phyloP scores from a whole-genome alignment of 2,888 invertebrate genomes.

The Lordiphosa andalusiaca region DNA sequence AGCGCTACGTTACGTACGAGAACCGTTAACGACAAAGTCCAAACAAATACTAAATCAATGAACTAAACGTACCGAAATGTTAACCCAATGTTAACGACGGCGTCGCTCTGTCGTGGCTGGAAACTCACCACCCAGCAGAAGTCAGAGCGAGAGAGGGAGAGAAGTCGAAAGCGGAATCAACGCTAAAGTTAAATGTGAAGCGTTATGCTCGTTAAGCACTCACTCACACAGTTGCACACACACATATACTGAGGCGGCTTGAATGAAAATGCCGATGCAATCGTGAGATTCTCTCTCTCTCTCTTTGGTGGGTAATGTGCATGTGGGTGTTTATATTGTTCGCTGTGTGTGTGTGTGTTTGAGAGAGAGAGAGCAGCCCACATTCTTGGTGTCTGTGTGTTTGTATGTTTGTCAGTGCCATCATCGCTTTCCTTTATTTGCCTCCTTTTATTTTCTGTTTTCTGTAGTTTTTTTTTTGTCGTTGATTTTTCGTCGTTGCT shows the following conservation, averaged over 20 bases:
- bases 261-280: slow-evolving; percentile 78
- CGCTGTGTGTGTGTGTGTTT: slow-evolving; percentile 3
- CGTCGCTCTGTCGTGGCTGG: slow-evolving; percentile 48
- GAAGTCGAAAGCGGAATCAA: slow-evolving; percentile 63
- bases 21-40: slow-evolving; percentile 78
- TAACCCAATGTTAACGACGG: slow-evolving; percentile 18
- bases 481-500: slow-evolving; percentile 27
- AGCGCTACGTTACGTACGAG: slow-evolving; percentile 53
- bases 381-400: slow-evolving; percentile 8
- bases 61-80: slow-evolving; percentile 23
- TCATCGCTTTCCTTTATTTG: slow-evolving; percentile 67
- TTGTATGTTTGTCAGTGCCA: slow-evolving; percentile 43
- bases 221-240: slow-evolving; percentile 31
- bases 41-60: slow-evolving; percentile 79
- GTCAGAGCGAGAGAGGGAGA: slow-evolving; percentile 14
- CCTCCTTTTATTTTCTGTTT: slow-evolving; percentile 61
- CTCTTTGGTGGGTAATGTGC: slow-evolving; percentile 24
- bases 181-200: slow-evolving; percentile 66
- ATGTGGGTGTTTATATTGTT: slow-evolving; percentile 39
- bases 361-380: slow-evolving; percentile 10
- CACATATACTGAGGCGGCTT: slow-evolving; percentile 45
- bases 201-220: slow-evolving; percentile 22
- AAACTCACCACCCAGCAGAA: slow-evolving; percentile 47
- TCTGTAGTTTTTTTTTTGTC: slow-evolving; percentile 47
- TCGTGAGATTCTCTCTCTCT: slow-evolving; percentile 41